Conservation (phyloP, 35 echinoderm and acorn worm species). For the Apostichopus californicus region DNA sequence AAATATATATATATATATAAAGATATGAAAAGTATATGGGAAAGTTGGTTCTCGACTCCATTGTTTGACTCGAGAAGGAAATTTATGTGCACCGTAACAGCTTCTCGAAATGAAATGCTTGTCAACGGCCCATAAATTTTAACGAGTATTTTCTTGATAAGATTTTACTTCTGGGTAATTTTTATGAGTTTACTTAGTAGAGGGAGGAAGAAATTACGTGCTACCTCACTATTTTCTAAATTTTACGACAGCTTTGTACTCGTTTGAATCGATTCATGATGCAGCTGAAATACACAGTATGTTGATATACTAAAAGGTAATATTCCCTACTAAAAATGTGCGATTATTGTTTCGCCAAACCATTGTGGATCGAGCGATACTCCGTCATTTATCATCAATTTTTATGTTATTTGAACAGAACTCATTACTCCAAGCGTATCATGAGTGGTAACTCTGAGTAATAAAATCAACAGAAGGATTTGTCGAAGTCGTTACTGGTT, state of each 20-base stretch:
- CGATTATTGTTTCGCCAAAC: not conserved
- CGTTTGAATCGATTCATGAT: not conserved
- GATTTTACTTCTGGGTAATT: not conserved
- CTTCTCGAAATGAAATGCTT: conserved; percentile 8
- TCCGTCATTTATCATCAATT: not conserved
- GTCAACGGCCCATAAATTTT: not conserved
- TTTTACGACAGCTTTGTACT: not conserved
- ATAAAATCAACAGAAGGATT: no score
- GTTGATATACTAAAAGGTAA: no score
- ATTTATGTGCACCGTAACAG: not conserved
- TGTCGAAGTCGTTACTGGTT: no score
- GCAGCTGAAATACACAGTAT: not conserved
- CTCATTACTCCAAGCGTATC: no score
- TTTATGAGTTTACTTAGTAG: conserved; percentile 9
- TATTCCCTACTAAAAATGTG: not conserved
- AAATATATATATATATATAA: not conserved
- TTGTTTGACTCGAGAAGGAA: conserved; percentile 9
- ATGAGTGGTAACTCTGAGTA: no score
- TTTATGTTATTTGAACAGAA: no score
- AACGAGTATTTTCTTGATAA: not conserved
- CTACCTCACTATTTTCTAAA: not conserved
- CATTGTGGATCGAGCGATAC: not conserved
- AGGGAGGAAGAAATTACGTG: not conserved
- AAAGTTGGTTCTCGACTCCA: not conserved
- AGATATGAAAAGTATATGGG: not conserved